Evolutionary conservation across 2,797 vertebrate species (phyloP).

Genomic region (Etheostoma nigrum): DNA sequence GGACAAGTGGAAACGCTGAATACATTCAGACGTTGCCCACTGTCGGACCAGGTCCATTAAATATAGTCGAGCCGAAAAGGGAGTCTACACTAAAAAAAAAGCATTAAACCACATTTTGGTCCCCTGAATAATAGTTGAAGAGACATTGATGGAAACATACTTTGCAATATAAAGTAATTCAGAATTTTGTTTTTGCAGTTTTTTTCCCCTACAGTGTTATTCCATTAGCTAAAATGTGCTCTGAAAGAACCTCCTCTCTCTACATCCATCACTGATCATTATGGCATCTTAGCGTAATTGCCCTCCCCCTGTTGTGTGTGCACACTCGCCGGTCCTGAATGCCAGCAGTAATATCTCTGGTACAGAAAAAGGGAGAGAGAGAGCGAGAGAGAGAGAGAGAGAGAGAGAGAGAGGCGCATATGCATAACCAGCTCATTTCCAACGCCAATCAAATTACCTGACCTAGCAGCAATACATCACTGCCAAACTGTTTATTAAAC

Average conservation of each 20-base stretch:
- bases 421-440: slow-evolving; percentile 82
- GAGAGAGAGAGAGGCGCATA: slow-evolving; percentile 60
- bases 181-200: slow-evolving; percentile 55
- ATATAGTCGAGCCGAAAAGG: slow-evolving; percentile 34
- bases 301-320: slow-evolving; percentile 75
- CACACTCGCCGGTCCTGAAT: slow-evolving; percentile 67
- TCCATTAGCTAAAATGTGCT: slow-evolving; percentile 82
- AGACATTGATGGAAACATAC: slow-evolving; percentile 78
- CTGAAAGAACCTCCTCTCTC: slow-evolving; percentile 70
- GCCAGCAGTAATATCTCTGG: slow-evolving; percentile 78
- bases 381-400: slow-evolving; percentile 27
- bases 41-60: slow-evolving; percentile 17
- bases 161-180: slow-evolving; percentile 77
- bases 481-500: slow-evolving; percentile 87
- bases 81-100: slow-evolving; percentile 22
- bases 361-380: slow-evolving; percentile 8
- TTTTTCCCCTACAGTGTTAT: slow-evolving; percentile 66
- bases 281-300: slow-evolving; percentile 84
- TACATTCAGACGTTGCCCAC: not conserved
- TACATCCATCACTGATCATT: slow-evolving; percentile 83
- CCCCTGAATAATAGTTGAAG: slow-evolving; percentile 68
- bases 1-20: slow-evolving; percentile 1
- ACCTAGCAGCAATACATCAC: slow-evolving; percentile 84
- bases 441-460: slow-evolving; percentile 86
- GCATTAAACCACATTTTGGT: slow-evolving; percentile 47